phyloP scores from a whole-genome alignment of 1,140 invertebrate species.

The Plectrocnemia conspersa region DNA sequence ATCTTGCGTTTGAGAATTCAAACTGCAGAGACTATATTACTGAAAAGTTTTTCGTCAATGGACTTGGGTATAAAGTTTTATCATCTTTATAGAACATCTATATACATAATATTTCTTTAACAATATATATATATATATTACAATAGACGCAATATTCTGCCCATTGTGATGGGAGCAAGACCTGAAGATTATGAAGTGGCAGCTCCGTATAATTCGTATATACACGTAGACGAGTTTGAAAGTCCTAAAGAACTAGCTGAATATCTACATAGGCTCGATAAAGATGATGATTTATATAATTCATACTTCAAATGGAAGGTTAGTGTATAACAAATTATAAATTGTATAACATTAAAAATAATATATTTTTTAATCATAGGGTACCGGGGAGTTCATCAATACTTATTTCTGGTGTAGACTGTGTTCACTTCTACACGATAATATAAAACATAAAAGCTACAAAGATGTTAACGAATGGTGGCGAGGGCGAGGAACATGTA shows the following conservation, averaged over 20 bases:
- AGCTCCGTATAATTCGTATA: slow-evolving; percentile 82
- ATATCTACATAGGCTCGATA: slow-evolving; percentile 79
- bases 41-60: slow-evolving; percentile 95
- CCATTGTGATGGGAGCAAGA: slow-evolving; percentile 93
- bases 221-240: slow-evolving; percentile 92
- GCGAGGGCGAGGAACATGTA: slow-evolving; percentile 70
- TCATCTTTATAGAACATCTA: not conserved
- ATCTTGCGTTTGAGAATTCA: slow-evolving; percentile 95
- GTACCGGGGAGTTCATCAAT: slow-evolving; percentile 90
- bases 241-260: slow-evolving; percentile 78
- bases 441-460: slow-evolving; percentile 60
- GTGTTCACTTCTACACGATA: slow-evolving; percentile 84
- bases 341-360: not conserved
- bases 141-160: slow-evolving; percentile 78
- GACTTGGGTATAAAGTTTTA: slow-evolving; percentile 59
- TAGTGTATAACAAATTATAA: slow-evolving; percentile 4
- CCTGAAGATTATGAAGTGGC: slow-evolving; percentile 82
- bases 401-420: slow-evolving; percentile 94
- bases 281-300: slow-evolving; percentile 84
- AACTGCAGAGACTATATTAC: slow-evolving; percentile 96
- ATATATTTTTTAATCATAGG: slow-evolving; percentile 58
- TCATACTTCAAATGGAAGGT: slow-evolving; percentile 89
- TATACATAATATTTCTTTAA: not conserved
- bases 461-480: slow-evolving; percentile 83
- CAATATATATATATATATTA: not conserved